These are phyloP conservation scores for Ectemnius cavifrons DNA, from an alignment of 2,888 invertebrate species.

Conservation along the genomic window DNA sequence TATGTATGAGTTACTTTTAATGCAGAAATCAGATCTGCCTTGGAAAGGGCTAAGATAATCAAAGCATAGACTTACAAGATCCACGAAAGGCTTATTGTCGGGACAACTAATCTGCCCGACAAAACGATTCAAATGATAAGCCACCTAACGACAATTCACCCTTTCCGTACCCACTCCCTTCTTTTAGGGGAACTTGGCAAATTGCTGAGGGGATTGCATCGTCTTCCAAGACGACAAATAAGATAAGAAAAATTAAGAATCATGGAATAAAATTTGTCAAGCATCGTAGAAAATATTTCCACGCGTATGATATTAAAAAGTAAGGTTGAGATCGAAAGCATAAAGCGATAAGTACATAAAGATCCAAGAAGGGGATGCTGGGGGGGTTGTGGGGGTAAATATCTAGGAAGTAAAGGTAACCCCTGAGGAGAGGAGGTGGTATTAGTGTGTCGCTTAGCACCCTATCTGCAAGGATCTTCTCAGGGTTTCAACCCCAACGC, in stretches of 20 bases:
- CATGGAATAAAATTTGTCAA: too few relatives aligned
- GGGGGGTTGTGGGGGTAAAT: slow-evolving; percentile 32
- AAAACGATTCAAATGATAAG: slow-evolving; percentile 32
- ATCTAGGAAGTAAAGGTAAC: slow-evolving; percentile 47
- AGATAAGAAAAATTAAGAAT: too few relatives aligned
- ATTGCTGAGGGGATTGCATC: slow-evolving; percentile 68
- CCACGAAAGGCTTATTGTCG: background rate
- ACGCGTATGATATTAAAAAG: background rate
- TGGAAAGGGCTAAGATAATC: too few relatives aligned
- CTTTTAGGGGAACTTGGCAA: slow-evolving; percentile 64
- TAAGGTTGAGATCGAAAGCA: background rate
- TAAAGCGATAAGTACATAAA: slow-evolving; percentile 14
- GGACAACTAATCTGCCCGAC: slow-evolving; percentile 1
- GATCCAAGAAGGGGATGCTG: background rate
- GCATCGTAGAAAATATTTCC: background rate
- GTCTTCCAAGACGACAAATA: too few relatives aligned
- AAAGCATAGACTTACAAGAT: too few relatives aligned
- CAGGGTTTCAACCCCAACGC: slow-evolving; percentile 38
- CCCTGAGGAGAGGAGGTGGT: slow-evolving; percentile 65
- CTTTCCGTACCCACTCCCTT: slow-evolving; percentile 26
- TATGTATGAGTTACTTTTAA: too few relatives aligned
- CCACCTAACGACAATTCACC: slow-evolving; percentile 37
- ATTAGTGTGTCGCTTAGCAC: slow-evolving; percentile 78
- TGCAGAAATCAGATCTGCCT: too few relatives aligned
- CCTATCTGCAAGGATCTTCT: slow-evolving; percentile 76